Evolutionary conservation across 2,888 invertebrate species (phyloP).

Genomic region (Nemapogon koenigi): DNA sequence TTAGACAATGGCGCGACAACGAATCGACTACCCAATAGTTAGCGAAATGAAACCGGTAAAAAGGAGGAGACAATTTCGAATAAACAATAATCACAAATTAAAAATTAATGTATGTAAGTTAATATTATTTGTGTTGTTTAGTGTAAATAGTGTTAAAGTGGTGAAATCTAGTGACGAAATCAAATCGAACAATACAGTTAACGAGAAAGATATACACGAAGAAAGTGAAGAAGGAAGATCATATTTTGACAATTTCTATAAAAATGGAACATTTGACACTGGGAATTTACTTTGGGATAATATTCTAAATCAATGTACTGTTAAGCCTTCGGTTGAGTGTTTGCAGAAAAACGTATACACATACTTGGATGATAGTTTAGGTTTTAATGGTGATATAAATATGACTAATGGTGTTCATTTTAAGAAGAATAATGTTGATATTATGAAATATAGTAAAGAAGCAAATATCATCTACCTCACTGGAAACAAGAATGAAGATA

Average conservation of each 20-base stretch:
- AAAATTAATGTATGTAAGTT: slow-evolving; percentile 22
- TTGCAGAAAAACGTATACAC: slow-evolving; percentile 78
- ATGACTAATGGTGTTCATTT: slow-evolving; percentile 70
- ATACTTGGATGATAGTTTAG: slow-evolving; percentile 73
- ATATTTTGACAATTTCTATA: slow-evolving; percentile 41
- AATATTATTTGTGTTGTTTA: slow-evolving; percentile 30
- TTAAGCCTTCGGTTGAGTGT: slow-evolving; percentile 72
- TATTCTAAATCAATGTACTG: slow-evolving; percentile 73
- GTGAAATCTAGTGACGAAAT: slow-evolving; percentile 26
- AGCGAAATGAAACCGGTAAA: slow-evolving; percentile 8
- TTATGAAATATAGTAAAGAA: slow-evolving; percentile 60
- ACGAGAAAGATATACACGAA: slow-evolving; percentile 15
- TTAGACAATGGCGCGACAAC: slow-evolving; percentile 32
- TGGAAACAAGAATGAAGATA: slow-evolving; percentile 32
- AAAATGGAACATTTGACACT: slow-evolving; percentile 55
- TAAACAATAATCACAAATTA: slow-evolving; percentile 17
- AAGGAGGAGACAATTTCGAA: slow-evolving; percentile 15
- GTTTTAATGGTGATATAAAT: slow-evolving; percentile 68
- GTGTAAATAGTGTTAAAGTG: slow-evolving; percentile 24
- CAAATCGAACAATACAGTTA: slow-evolving; percentile 21
- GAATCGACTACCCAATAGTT: slow-evolving; percentile 15
- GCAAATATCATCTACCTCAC: slow-evolving; percentile 55
- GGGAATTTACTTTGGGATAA: slow-evolving; percentile 77
- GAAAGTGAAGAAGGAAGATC: slow-evolving; percentile 31
- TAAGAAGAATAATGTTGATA: slow-evolving; percentile 68